These are phyloP conservation scores for Xiphorhynchus elegans DNA, from an alignment of 2,113 vertebrate genomes.

Conservation along the genomic window DNA sequence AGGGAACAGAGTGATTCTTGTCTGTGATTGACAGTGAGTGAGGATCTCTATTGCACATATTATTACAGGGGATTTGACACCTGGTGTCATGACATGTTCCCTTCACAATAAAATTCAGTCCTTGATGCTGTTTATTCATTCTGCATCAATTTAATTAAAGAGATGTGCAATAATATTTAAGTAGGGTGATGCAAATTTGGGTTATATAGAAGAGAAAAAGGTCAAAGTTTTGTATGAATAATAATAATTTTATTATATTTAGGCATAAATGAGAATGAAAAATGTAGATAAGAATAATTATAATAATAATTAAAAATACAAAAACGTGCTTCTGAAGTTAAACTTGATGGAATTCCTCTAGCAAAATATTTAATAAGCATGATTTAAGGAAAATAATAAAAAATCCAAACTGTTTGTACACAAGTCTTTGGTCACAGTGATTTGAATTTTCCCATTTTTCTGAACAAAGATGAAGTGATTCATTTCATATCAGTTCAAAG, in stretches of 20 bases:
- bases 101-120: background rate
- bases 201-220: background rate
- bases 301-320: background rate
- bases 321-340: background rate
- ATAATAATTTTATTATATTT: background rate
- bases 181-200: background rate
- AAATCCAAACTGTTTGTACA: background rate
- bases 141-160: background rate
- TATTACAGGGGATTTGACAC: background rate
- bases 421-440: background rate
- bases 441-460: background rate
- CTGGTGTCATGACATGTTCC: background rate
- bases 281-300: background rate
- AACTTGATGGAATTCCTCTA: background rate
- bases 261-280: background rate
- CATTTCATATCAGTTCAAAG: background rate
- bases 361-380: background rate
- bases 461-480: background rate
- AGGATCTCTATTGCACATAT: background rate
- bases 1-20: background rate
- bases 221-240: background rate
- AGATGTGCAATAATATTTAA: background rate
- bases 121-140: constrained; percentile 7
- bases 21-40: background rate
- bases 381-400: background rate